These are phyloP conservation scores for Eupithecia subumbrata DNA, from an alignment of 2,888 invertebrate species.

Conservation along the genomic window DNA sequence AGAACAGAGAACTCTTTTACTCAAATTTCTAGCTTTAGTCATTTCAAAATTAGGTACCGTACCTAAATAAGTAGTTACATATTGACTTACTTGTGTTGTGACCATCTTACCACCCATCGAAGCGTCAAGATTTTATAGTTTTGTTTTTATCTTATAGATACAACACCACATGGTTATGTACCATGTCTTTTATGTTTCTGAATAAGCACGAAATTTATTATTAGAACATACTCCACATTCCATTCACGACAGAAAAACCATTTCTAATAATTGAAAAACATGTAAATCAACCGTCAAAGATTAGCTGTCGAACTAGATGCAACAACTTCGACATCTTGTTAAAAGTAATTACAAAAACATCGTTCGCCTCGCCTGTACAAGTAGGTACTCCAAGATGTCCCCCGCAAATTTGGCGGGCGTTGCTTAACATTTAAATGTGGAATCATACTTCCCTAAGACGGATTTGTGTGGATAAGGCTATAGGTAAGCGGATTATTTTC, in stretches of 20 bases:
- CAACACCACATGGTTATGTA: too few relatives aligned
- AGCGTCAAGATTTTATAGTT: too few relatives aligned
- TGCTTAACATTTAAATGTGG: slow-evolving; percentile 81
- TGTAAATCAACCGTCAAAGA: neutral
- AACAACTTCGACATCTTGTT: slow-evolving; percentile 22
- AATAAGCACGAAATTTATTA: too few relatives aligned
- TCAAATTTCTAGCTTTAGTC: too few relatives aligned
- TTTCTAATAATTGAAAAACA: neutral
- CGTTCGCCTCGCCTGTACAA: slow-evolving; percentile 55
- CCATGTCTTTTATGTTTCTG: too few relatives aligned
- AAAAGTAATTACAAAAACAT: slow-evolving; percentile 40
- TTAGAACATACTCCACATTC: too few relatives aligned
- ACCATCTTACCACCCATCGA: too few relatives aligned
- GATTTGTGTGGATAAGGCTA: slow-evolving; percentile 54
- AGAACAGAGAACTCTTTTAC: too few relatives aligned
- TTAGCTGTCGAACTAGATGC: neutral
- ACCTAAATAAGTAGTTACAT: too few relatives aligned
- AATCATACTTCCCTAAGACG: slow-evolving; percentile 63
- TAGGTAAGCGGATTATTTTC: slow-evolving; percentile 17
- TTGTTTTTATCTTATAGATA: too few relatives aligned
- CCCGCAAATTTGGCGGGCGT: slow-evolving; percentile 76
- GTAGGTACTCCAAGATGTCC: slow-evolving; percentile 65
- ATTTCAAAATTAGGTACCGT: too few relatives aligned
- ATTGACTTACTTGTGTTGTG: too few relatives aligned
- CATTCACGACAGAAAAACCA: neutral